These are phyloP conservation scores for Oikopleura vanhoeffeni DNA, from an alignment of 23 tunicate genomes.

Conservation along the genomic window DNA sequence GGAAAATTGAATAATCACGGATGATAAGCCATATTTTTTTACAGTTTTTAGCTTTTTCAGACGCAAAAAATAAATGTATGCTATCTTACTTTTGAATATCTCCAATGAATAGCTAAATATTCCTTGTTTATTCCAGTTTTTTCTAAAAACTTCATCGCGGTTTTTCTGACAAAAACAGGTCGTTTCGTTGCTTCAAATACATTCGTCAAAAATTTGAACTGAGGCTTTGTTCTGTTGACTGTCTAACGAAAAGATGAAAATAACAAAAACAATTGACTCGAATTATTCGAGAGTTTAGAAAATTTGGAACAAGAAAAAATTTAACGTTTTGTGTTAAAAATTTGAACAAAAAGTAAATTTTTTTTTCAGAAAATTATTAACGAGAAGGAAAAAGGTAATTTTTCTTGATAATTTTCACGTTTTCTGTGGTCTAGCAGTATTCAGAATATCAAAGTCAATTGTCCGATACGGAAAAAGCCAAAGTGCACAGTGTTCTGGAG, in stretches of 20 bases:
- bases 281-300: no score
- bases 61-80: no score
- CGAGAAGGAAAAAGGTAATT: not conserved
- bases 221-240: not conserved
- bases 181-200: not conserved
- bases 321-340: no score
- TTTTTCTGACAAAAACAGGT: not conserved
- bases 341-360: no score
- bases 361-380: not conserved
- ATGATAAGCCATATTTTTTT: no score
- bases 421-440: no score
- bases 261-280: no score
- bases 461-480: not conserved
- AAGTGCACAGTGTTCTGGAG: not conserved
- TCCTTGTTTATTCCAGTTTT: not conserved
- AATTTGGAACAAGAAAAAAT: no score
- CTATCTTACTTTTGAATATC: constrained; percentile 2
- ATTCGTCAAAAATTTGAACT: not conserved
- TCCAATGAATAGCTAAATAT: constrained; percentile 11
- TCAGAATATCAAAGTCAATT: not conserved
- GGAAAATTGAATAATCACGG: no score
- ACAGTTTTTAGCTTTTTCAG: no score
- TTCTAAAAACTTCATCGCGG: not conserved
- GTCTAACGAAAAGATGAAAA: no score
- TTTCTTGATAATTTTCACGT: no score